These are phyloP conservation scores for Mimachlamys varia DNA, from an alignment of 2,888 invertebrate species.

Conservation along the genomic window DNA sequence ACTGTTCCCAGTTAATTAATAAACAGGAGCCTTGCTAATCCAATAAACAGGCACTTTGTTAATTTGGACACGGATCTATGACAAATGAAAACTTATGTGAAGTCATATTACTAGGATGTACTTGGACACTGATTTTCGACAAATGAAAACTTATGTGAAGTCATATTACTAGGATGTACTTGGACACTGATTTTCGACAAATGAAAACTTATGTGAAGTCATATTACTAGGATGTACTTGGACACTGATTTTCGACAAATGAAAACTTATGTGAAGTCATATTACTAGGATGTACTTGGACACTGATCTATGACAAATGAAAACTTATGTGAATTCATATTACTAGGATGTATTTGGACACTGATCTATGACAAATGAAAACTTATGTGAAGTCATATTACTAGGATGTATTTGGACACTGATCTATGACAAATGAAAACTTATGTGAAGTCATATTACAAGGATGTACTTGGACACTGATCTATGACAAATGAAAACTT, in stretches of 20 bases:
- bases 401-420: not conserved
- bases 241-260: not conserved
- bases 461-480: not conserved
- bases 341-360: not conserved
- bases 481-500: not conserved
- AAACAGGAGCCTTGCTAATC: not conserved
- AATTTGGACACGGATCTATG: not conserved
- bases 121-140: too few species aligned
- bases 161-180: too few species aligned
- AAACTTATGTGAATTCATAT: not conserved
- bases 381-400: not conserved
- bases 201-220: not conserved
- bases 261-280: not conserved
- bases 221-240: not conserved
- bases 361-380: not conserved
- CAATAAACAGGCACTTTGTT: not conserved
- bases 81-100: too few species aligned
- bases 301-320: not conserved
- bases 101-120: too few species aligned
- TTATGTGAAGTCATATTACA: not conserved
- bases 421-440: not conserved
- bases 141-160: too few species aligned
- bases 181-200: not conserved
- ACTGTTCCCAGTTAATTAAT: not conserved
- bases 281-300: not conserved